Base-by-base conservation (phyloP, 2,113 vertebrate species). In the Odontophorus gujanensis region DNA sequence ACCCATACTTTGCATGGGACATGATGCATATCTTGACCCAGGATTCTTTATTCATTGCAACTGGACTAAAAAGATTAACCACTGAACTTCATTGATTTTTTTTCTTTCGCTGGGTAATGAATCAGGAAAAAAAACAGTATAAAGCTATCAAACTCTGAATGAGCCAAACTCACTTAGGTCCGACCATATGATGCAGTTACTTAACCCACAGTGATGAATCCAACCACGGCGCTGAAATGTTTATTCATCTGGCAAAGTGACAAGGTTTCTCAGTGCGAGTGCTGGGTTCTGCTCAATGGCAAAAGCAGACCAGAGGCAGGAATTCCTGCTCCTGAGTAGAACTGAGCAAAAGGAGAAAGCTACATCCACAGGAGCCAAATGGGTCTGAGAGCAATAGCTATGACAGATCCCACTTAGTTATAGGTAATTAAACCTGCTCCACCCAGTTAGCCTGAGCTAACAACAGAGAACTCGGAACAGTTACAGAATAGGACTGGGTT, bases 291-390 rank as follows among this genome's bases (percentile, higher is more conserved):
- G 81, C 30, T 92, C 85, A 47, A 59, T 78, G 68, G 40, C 59
- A 80, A 96, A 91, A 95, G 68, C 87, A 95, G 75, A 92, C 8
- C 26, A 45, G 63, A 61, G 67, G 47, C 82, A 92, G 62, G 65
- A 84, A 75, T 68, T 72, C 83, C 48, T 0, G 0, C 51, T 91
- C 72, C 75, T 75, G 68, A 81, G 75, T 68, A 47, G 20, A 91
- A 17, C 57, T 48, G 47, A 88, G 74, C 65, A 43, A 86, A 77
- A 1, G 3, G 5, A n/a, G 8, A 53, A 62, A 82, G 59, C 75
- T 80, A 77, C 82, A 84, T n/a, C 38, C 63, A 14, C 28, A 87
- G 89, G 84, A 71, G 65, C 24, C 81, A 93, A n/a, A 51, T 74
- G 81, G 38, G 72, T 25, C 65, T 74, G 11, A 67, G 15, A 71